phyloP scores from a whole-genome alignment of 1,140 invertebrate species.

The Bombus terrestris region DNA sequence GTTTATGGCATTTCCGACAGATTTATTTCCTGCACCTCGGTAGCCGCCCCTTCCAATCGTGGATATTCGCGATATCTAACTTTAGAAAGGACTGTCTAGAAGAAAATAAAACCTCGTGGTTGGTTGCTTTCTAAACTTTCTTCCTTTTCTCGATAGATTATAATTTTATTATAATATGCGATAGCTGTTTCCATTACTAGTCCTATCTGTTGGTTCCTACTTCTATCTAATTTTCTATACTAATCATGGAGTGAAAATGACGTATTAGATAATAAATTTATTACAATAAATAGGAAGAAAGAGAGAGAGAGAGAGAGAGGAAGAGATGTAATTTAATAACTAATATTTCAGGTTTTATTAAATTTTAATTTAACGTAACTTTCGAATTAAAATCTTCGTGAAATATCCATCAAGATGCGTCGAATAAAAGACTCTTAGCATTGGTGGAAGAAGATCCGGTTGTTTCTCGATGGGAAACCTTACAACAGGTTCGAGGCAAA shows the following conservation, averaged over 20 bases:
- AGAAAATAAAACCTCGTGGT: background rate
- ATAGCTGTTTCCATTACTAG: no score
- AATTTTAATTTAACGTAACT: background rate
- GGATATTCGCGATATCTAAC: conserved; percentile 56
- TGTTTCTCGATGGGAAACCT: background rate
- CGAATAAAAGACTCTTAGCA: background rate
- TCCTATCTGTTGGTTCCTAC: no score
- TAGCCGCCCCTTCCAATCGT: conserved; percentile 45
- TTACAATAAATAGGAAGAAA: no score
- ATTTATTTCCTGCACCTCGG: conserved; percentile 67
- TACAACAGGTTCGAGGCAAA: background rate
- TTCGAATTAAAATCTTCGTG: background rate
- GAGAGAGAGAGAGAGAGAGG: no score
- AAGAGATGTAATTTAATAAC: no score
- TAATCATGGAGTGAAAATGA: no score
- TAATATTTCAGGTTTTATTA: no score
- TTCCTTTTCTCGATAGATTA: background rate
- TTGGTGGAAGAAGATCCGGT: background rate
- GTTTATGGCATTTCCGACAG: conserved; percentile 73
- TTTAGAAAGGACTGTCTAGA: conserved; percentile 40
- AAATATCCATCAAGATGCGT: background rate
- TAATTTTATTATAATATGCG: no score
- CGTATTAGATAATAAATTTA: no score
- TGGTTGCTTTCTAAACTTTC: background rate
- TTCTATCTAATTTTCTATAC: no score